These are phyloP conservation scores for Anser brachyrhynchus DNA, from an alignment of 2,113 vertebrate genomes.

Conservation along the genomic window DNA sequence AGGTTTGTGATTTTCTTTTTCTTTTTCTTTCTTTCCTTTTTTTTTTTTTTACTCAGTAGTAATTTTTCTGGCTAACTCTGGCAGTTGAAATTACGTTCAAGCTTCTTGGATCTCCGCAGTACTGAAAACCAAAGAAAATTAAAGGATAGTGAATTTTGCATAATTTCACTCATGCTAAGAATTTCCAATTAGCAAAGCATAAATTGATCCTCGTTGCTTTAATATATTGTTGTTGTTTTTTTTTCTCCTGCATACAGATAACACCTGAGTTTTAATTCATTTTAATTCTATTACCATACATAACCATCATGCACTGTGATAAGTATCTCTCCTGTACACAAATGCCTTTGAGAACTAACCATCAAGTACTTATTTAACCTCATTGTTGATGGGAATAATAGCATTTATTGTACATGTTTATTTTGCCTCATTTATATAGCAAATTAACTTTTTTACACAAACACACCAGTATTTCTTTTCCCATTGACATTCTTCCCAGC, in stretches of 20 bases:
- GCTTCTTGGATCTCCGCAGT: background rate
- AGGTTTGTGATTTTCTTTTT: too few species aligned
- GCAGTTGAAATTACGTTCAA: slow-evolving; percentile 9
- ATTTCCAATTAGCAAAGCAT: slow-evolving; percentile 59
- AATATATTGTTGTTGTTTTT: slow-evolving; percentile 26
- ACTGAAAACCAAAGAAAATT: slow-evolving; percentile 46
- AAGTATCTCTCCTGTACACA: slow-evolving; percentile 55
- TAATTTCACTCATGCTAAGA: slow-evolving; percentile 45
- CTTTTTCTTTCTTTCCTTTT: too few species aligned
- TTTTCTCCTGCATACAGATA: slow-evolving; percentile 19
- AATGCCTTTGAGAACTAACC: slow-evolving; percentile 42
- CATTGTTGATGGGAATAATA: slow-evolving; percentile 33
- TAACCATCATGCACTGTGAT: slow-evolving; percentile 50
- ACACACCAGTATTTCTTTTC: background rate
- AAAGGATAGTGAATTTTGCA: slow-evolving; percentile 49
- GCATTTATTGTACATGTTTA: slow-evolving; percentile 37
- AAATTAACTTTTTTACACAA: slow-evolving; percentile 49
- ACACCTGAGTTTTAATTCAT: slow-evolving; percentile 60
- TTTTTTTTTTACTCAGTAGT: background rate
- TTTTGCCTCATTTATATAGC: slow-evolving; percentile 28
- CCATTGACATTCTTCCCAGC: background rate
- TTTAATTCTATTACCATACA: slow-evolving; percentile 60
- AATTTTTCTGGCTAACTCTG: background rate
- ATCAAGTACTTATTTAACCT: slow-evolving; percentile 46
- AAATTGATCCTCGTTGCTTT: slow-evolving; percentile 64